A percentile compares a stretch with the other conserved stretches of the same genome.
phyloP scores from a whole-genome alignment of 1,140 invertebrate species.

The Cylas formicarius region DNA sequence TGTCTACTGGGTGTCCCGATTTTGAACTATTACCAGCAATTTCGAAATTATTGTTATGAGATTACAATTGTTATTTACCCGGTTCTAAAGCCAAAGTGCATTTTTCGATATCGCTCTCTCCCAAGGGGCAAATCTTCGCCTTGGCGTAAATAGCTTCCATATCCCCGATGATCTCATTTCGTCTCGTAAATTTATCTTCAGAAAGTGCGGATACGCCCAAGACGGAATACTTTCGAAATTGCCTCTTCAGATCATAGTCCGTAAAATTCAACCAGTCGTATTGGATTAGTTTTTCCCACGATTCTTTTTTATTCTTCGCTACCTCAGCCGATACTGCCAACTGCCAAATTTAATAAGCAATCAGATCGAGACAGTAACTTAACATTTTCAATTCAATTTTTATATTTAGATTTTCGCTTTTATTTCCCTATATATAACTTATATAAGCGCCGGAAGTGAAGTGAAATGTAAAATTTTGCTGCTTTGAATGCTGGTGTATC shows the following conservation, averaged over 20 bases:
- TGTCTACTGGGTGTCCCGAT: no score
- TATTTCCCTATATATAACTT: no score
- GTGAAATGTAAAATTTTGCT: no score
- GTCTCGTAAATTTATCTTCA: slow-evolving; percentile 54
- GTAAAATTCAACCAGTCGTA: slow-evolving; percentile 21
- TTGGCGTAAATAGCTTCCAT: slow-evolving; percentile 76
- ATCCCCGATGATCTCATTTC: slow-evolving; percentile 56
- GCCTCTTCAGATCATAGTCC: slow-evolving; percentile 16
- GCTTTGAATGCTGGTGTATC: no score
- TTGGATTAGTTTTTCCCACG: slow-evolving; percentile 18
- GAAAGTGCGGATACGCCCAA: slow-evolving; percentile 53
- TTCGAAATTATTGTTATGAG: no score
- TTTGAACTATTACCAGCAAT: no score
- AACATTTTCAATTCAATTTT: no score
- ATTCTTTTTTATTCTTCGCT: slow-evolving; percentile 20
- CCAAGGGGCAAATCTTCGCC: slow-evolving; percentile 64
- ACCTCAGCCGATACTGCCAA: slow-evolving; percentile 17
- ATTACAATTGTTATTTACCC: slow-evolving; percentile 47
- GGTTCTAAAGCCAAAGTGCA: slow-evolving; percentile 71
- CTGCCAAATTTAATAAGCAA: no score
- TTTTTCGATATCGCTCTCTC: slow-evolving; percentile 50
- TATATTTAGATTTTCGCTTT: no score
- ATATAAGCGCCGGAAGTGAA: no score
- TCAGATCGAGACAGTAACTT: no score
- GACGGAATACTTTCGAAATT: slow-evolving; percentile 22